phyloP scores from a whole-genome alignment of 2,888 invertebrate species.

The Latrodectus elegans region DNA sequence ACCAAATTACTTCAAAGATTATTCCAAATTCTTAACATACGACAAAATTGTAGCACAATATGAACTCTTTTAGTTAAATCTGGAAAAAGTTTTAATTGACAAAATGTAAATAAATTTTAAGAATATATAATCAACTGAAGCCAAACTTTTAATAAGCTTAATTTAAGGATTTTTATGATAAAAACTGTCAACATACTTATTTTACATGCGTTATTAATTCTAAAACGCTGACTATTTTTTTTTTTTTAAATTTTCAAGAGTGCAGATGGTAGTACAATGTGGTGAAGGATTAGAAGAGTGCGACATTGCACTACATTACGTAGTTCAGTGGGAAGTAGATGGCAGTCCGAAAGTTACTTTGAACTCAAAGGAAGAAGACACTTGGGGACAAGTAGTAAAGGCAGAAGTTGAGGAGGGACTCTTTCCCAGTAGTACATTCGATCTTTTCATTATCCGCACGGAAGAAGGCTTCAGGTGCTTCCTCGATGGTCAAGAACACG shows the following conservation, averaged over 20 bases:
- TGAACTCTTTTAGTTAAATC: too few species aligned
- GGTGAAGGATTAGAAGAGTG: slow-evolving; percentile 54
- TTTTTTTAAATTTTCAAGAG: slow-evolving; percentile 6
- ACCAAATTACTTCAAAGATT: too few species aligned
- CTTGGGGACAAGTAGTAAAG: slow-evolving; percentile 61
- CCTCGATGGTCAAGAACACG: slow-evolving; percentile 48
- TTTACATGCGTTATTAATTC: too few species aligned
- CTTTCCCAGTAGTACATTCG: slow-evolving; percentile 38
- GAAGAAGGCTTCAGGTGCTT: slow-evolving; percentile 35
- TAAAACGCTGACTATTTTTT: too few species aligned
- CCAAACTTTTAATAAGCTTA: too few species aligned
- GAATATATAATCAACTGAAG: too few species aligned
- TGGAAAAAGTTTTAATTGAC: too few species aligned
- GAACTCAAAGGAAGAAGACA: slow-evolving; percentile 60
- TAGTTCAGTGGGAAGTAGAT: slow-evolving; percentile 43
- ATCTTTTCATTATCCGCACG: slow-evolving; percentile 45
- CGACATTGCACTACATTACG: slow-evolving; percentile 58
- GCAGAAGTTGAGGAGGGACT: slow-evolving; percentile 20
- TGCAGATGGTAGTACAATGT: slow-evolving; percentile 58
- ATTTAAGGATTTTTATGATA: too few species aligned
- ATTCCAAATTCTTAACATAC: too few species aligned
- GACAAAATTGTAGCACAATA: too few species aligned
- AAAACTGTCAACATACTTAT: too few species aligned
- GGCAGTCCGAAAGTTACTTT: slow-evolving; percentile 33
- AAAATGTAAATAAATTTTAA: too few species aligned